These are phyloP conservation scores for Ctenomys sociabilis DNA, from an alignment of 2,113 vertebrate genomes.

Conservation along the genomic window DNA sequence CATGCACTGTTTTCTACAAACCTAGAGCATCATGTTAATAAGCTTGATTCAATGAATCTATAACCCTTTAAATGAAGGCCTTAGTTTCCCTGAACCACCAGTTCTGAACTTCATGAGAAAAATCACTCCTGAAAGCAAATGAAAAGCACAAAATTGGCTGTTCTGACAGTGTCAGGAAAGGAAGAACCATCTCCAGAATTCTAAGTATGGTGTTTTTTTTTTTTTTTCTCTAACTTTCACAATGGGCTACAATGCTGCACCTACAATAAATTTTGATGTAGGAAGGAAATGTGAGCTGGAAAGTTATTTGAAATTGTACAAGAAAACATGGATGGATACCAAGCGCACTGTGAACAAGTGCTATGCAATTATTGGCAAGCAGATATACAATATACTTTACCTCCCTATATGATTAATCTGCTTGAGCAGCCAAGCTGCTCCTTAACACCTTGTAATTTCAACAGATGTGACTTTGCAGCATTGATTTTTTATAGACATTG, in stretches of 20 bases:
- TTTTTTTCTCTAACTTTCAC: slow-evolving; percentile 3
- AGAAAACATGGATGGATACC: background rate
- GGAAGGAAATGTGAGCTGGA: background rate
- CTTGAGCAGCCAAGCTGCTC: background rate
- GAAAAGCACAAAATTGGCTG: slow-evolving; percentile 42
- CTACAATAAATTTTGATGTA: slow-evolving; percentile 48
- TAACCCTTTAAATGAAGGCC: background rate
- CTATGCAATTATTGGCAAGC: slow-evolving; percentile 16
- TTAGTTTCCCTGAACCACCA: background rate
- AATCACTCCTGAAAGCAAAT: slow-evolving; percentile 20
- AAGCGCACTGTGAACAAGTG: background rate
- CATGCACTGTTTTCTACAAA: background rate
- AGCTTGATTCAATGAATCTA: background rate
- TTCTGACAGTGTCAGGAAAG: slow-evolving; percentile 7
- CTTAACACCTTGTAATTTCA: slow-evolving; percentile 45
- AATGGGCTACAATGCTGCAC: background rate
- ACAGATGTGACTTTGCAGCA: background rate
- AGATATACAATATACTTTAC: background rate
- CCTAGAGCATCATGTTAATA: background rate
- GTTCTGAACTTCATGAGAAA: background rate
- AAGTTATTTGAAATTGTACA: slow-evolving; percentile 44
- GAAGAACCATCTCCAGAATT: background rate
- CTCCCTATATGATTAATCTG: background rate
- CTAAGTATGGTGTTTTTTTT: background rate
- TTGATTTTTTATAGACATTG: background rate